These are phyloP conservation scores for Bombyx huttoni DNA, from an alignment of 2,888 invertebrate species.

Conservation along the genomic window DNA sequence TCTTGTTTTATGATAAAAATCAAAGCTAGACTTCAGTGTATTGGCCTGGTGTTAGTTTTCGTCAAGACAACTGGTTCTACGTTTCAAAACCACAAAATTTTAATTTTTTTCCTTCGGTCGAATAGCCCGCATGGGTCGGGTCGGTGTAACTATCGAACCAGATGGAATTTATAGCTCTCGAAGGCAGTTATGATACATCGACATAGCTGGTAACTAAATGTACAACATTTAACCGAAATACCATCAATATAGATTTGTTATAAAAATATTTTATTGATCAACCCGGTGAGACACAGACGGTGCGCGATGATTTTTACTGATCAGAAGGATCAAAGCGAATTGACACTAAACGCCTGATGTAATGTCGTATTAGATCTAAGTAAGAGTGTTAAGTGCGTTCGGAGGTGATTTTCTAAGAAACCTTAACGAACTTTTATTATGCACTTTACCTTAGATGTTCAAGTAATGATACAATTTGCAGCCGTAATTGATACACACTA, in stretches of 20 bases:
- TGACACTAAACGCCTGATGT: no score
- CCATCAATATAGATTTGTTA: background rate
- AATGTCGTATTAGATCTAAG: no score
- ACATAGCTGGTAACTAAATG: conserved; percentile 19
- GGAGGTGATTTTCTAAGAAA: no score
- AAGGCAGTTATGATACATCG: conserved; percentile 24
- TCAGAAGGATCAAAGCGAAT: background rate
- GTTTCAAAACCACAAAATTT: conserved; percentile 44
- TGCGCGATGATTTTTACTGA: background rate
- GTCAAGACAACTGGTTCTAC: conserved; percentile 13
- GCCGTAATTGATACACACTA: no score
- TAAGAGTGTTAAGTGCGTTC: no score
- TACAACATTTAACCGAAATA: conserved; percentile 1
- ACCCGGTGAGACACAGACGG: background rate
- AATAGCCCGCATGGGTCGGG: conserved; percentile 44
- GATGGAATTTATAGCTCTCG: conserved; percentile 23
- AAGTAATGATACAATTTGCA: no score
- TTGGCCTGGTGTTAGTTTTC: background rate
- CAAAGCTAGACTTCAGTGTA: background rate
- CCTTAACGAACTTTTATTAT: no score
- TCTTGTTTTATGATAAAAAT: background rate
- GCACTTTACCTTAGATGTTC: no score
- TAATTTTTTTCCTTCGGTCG: conserved; percentile 30
- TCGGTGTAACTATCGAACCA: conserved; percentile 25
- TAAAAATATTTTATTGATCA: background rate